Evolutionary conservation across 1,140 invertebrate genomes (phyloP).

Genomic region (Cherax destructor): DNA sequence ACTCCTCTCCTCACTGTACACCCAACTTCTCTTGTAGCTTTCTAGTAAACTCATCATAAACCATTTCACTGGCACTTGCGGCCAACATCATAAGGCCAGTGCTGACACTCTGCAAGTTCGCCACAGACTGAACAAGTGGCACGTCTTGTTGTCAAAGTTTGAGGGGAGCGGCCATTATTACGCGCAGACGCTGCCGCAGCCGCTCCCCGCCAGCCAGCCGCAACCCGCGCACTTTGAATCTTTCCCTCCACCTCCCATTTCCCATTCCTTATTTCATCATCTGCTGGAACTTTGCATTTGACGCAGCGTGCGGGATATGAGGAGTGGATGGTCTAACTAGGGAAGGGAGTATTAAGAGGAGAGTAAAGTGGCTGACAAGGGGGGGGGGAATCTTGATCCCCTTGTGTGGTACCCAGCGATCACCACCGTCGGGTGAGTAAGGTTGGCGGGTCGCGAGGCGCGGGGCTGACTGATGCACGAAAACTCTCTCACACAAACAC

Average conservation of each 20-base stretch:
- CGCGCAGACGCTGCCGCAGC: slow-evolving; percentile 21
- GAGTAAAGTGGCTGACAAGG: neutral
- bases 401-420: slow-evolving; percentile 66
- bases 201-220: slow-evolving; percentile 20
- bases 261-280: neutral
- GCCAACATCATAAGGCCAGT: slow-evolving; percentile 58
- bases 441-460: slow-evolving; percentile 60
- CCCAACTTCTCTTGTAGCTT: slow-evolving; percentile 59
- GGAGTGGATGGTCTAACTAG: too few relatives aligned
- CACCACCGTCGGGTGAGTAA: slow-evolving; percentile 64
- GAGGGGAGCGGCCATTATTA: slow-evolving; percentile 50
- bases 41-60: slow-evolving; percentile 59
- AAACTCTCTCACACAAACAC: slow-evolving; percentile 43
- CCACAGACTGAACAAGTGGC: slow-evolving; percentile 68
- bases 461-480: slow-evolving; percentile 60
- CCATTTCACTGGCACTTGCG: slow-evolving; percentile 65
- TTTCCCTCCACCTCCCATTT: neutral
- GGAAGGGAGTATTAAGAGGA: neutral
- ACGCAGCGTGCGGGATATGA: neutral
- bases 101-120: slow-evolving; percentile 59
- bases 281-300: neutral
- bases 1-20: slow-evolving; percentile 64
- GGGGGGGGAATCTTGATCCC: slow-evolving; percentile 40
- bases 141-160: slow-evolving; percentile 68
- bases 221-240: slow-evolving; percentile 38